phyloP scores from a whole-genome alignment of 1,140 invertebrate genomes.

The Diachasma alloeum region DNA sequence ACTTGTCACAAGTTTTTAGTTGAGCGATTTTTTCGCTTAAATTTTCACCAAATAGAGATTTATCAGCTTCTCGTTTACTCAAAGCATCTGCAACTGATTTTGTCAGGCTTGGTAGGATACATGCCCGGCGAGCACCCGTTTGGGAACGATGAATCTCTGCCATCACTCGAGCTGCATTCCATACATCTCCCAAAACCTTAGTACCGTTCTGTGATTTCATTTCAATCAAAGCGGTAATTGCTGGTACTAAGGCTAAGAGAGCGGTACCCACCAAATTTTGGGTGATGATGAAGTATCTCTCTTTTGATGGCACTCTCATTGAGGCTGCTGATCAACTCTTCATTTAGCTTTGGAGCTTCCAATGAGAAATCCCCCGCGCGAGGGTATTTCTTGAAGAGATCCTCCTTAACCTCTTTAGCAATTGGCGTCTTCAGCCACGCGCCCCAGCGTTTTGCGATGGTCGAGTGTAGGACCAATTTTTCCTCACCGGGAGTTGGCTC shows the following conservation, averaged over 20 bases:
- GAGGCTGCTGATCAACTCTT: constrained; percentile 8
- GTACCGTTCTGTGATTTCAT: constrained; percentile 1
- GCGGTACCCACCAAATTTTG: constrained; percentile 19
- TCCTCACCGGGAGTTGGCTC: not conserved
- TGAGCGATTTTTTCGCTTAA: constrained; percentile 24
- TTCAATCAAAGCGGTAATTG: constrained; percentile 2
- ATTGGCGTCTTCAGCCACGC: not conserved
- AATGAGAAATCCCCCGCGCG: constrained; percentile 22
- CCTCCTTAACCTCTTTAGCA: not conserved
- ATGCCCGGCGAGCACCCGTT: too few relatives aligned
- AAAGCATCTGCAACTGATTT: too few relatives aligned
- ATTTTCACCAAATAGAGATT: constrained; percentile 22
- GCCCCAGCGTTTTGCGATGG: constrained; percentile 19
- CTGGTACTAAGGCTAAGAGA: constrained; percentile 7
- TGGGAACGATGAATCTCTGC: too few relatives aligned
- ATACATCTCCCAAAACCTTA: not conserved
- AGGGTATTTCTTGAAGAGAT: constrained; percentile 19
- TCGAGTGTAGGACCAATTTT: not conserved
- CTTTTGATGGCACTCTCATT: constrained; percentile 21
- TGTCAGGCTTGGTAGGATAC: constrained; percentile 16
- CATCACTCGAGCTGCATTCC: constrained; percentile 20
- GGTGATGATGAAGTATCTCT: constrained; percentile 17
- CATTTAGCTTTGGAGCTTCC: constrained; percentile 19
- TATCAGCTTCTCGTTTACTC: constrained; percentile 25
- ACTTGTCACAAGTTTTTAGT: too few relatives aligned